Base-by-base conservation (phyloP, 2,797 vertebrate species). In the Sebastes alutus region DNA sequence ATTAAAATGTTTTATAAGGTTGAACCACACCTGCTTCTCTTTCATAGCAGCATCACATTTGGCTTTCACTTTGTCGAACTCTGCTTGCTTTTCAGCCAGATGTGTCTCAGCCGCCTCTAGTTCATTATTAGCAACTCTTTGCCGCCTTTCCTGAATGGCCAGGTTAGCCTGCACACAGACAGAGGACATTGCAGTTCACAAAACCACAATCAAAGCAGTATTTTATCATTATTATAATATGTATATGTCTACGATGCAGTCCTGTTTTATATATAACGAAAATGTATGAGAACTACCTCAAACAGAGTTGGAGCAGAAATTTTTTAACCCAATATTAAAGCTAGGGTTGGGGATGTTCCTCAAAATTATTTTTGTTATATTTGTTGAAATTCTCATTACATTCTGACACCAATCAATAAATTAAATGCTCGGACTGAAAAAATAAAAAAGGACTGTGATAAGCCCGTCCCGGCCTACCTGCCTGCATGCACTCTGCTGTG, bases 21-120 rank as follows among this genome's bases (percentile, higher is more conserved):
- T 82, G 7, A 55, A 32, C 4, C 42, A 46, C 22, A 98, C 98
- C 96, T 98, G 96, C 90, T 99, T 99, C 90, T 98, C 96, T 29
- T 78, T 93, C 94, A 96, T 92, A 0, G 97, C 97, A 59, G 95
- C 95, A 78, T 98, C 97, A 6, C 96, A 97, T 70, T 97, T 96
- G 3, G 95, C 94, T 89, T 97, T 96, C 7, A 98, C 97, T 90
- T 94, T 78, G 23, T 97, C 96, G 18, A 98, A 95, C 86, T 98
- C 97, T 0, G 95, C 94, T 90, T 97, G 96, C 81, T 97, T 99
- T 12, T 93, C 95, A 20, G 95, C 94, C 82, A 98, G 86, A 85
- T 96, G 96, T 0, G 95, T 95, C 87, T 98, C 96, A 52, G 97
- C 97, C 64, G 92, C 95, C 80, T 91, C 77, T 58, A 98, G 94